A percentile compares a stretch with the other conserved stretches of the same genome.
phyloP scores from a whole-genome alignment of 2,888 invertebrate genomes.

The Acanthacorydalis orientalis region DNA sequence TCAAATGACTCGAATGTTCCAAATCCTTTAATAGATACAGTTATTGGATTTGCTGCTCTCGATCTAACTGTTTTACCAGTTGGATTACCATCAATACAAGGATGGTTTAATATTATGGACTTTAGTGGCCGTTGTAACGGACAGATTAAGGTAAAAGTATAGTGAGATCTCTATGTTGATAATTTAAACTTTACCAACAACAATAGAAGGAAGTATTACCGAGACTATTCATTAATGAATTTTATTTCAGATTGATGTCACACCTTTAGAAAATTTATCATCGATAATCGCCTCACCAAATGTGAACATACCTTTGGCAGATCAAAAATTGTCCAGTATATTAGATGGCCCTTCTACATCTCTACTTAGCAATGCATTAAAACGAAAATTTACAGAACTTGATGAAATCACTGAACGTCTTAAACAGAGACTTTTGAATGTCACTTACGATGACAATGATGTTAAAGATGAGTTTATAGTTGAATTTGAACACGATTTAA shows the following conservation, averaged over 20 bases:
- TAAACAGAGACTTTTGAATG: conserved; percentile 34
- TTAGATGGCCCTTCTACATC: conserved; percentile 11
- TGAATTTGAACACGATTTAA: conserved; percentile 41
- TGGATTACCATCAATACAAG: conserved; percentile 34
- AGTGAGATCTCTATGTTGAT: no score
- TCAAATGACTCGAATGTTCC: conserved; percentile 28
- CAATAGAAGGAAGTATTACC: no score
- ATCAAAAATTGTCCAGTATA: neutral
- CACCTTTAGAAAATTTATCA: conserved; percentile 31
- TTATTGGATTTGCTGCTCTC: conserved; percentile 40
- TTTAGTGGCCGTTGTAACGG: conserved; percentile 38
- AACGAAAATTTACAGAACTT: conserved; percentile 42
- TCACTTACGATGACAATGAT: conserved; percentile 31
- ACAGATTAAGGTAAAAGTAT: conserved; percentile 33
- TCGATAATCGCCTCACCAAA: conserved; percentile 4
- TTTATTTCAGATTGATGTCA: conserved; percentile 28
- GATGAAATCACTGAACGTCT: conserved; percentile 44
- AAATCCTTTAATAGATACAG: conserved; percentile 35
- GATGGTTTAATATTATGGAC: conserved; percentile 48
- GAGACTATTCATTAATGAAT: no score
- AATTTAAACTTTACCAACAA: no score
- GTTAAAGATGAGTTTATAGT: conserved; percentile 25
- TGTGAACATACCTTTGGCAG: no score
- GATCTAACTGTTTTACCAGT: conserved; percentile 35
- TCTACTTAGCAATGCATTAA: conserved; percentile 29